These are phyloP conservation scores for Drosophila sulfurigaster DNA, from an alignment of 1,140 invertebrate species.

Conservation along the genomic window DNA sequence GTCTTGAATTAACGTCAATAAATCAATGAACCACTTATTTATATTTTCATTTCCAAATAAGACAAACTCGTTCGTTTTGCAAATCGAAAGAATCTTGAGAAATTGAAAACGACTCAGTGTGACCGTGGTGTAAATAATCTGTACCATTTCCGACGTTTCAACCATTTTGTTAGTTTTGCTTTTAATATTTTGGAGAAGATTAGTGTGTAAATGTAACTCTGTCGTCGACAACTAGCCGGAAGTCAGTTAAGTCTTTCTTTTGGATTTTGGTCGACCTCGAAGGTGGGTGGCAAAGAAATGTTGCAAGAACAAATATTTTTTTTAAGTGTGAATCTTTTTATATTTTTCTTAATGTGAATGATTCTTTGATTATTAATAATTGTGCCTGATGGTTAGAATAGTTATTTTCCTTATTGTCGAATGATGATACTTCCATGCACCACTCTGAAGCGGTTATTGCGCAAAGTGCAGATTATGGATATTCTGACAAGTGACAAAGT, in stretches of 20 bases:
- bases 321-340: not conserved
- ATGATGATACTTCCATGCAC: conserved; percentile 70
- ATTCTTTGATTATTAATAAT: conserved; percentile 17
- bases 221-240: not conserved
- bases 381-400: not conserved
- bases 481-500: conserved; percentile 35
- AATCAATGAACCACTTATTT: too few species aligned
- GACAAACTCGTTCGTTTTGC: too few species aligned
- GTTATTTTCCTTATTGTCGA: not conserved
- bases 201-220: conserved; percentile 25
- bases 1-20: too few species aligned
- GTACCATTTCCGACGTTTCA: not conserved
- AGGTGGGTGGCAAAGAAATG: conserved; percentile 31
- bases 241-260: conserved; percentile 43
- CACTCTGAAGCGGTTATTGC: conserved; percentile 48
- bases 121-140: not conserved
- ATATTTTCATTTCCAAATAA: too few species aligned
- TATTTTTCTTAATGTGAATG: not conserved
- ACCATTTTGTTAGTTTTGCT: not conserved
- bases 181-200: not conserved
- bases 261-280: conserved; percentile 34
- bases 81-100: too few species aligned
- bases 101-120: too few species aligned
- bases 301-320: not conserved
- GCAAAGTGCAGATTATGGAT: conserved; percentile 61